Evolutionary conservation across 53 echinoderm and acorn worm genomes (phyloP).

Genomic region (Echinarachnius parma): DNA sequence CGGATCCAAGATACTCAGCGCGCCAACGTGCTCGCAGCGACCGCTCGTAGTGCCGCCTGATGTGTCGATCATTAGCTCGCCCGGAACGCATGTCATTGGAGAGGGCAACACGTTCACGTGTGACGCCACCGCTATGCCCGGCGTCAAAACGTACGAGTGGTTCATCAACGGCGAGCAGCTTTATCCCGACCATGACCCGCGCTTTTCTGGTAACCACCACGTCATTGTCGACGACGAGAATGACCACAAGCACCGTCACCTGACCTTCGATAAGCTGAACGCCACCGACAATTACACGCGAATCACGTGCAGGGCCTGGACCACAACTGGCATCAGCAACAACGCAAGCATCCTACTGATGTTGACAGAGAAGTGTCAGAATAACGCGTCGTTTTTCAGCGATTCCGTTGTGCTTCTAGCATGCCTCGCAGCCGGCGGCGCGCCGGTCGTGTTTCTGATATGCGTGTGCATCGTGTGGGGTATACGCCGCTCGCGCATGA

Average conservation of each 20-base stretch:
- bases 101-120: constrained; percentile 41
- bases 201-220: not conserved
- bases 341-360: not conserved
- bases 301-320: constrained; percentile 29
- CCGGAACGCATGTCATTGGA: constrained; percentile 16
- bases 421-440: constrained; percentile 25
- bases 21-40: not conserved
- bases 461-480: constrained; percentile 25
- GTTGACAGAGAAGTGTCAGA: not conserved
- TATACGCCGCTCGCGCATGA: not conserved
- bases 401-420: constrained; percentile 31
- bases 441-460: constrained; percentile 30
- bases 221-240: constrained; percentile 7
- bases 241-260: constrained; percentile 1
- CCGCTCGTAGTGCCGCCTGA: not conserved
- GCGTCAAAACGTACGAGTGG: constrained; percentile 47
- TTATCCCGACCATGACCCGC: constrained; percentile 10
- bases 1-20: constrained; percentile 7
- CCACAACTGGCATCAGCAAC: not conserved
- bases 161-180: constrained; percentile 28
- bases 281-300: constrained; percentile 20
- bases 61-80: constrained; percentile 9
- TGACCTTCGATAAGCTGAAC: constrained; percentile 16
- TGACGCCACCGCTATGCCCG: constrained; percentile 17
- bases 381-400: not conserved